Percentiles rank a stretch among this genome's conserved stretches.
These are phyloP conservation scores for Habropoda laboriosa DNA, from an alignment of 1,140 invertebrate species.

Conservation along the genomic window DNA sequence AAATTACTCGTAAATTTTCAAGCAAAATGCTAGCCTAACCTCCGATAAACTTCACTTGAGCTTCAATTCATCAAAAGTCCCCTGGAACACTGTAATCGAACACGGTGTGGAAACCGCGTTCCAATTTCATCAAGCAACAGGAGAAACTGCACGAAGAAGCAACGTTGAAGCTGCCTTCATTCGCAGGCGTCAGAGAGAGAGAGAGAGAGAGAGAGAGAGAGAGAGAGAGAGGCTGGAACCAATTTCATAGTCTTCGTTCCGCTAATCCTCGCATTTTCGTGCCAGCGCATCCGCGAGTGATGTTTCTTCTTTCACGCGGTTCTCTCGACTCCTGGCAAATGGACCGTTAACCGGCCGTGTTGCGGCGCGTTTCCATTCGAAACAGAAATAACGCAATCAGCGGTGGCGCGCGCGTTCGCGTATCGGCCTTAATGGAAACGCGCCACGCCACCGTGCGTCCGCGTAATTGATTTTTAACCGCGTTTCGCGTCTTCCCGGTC, in stretches of 20 bases:
- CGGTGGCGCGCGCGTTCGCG: no score
- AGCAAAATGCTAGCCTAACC: no score
- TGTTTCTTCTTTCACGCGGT: neutral
- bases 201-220: no score
- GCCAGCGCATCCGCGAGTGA: neutral
- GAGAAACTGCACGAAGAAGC: no score
- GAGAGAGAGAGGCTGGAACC: neutral
- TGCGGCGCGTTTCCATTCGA: constrained; percentile 42
- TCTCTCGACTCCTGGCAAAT: constrained; percentile 38
- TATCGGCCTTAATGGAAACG: constrained; percentile 19
- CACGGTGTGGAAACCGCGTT: no score
- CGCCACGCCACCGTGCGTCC: neutral
- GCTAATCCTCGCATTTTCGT: neutral
- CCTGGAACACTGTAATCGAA: no score
- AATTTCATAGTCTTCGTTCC: constrained; percentile 3
- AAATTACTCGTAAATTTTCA: no score
- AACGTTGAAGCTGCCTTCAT: no score
- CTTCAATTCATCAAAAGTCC: no score
- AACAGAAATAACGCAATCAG: constrained; percentile 52
- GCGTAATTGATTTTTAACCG: constrained; percentile 52
- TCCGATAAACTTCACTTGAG: no score
- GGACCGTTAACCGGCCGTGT: constrained; percentile 50
- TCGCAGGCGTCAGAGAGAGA: no score
- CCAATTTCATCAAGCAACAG: no score
- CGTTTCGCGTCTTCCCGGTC: constrained; percentile 1